Conservation (phyloP, 2,797 vertebrate genomes). For the Sarcophilus harrisii region DNA sequence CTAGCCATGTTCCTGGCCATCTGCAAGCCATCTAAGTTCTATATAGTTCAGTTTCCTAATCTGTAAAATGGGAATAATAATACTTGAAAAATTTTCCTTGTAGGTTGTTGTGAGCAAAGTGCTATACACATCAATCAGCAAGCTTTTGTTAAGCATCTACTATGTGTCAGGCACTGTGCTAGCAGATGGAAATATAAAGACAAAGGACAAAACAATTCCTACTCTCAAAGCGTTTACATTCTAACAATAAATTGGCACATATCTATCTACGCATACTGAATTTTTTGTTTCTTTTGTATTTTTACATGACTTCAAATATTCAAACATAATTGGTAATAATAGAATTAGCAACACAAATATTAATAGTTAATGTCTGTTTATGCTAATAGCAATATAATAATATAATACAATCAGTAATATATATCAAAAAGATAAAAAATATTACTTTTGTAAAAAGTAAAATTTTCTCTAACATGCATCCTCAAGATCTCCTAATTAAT, state of each 20-base stretch:
- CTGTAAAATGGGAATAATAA: background rate
- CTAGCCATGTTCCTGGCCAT: background rate
- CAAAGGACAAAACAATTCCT: background rate
- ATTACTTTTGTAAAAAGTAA: slow-evolving; percentile 33
- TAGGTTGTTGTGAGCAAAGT: background rate
- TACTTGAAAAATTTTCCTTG: background rate
- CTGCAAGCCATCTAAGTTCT: background rate
- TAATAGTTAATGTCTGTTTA: background rate
- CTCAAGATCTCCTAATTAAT: slow-evolving; percentile 62
- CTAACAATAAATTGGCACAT: background rate
- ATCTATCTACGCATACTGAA: background rate
- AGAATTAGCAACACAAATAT: background rate
- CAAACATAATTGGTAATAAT: background rate
- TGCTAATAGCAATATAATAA: background rate
- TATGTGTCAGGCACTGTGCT: background rate
- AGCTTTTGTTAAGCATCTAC: background rate
- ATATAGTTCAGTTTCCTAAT: background rate
- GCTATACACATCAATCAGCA: background rate
- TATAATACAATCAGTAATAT: slow-evolving; percentile 53
- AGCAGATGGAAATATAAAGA: background rate
- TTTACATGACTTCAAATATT: background rate
- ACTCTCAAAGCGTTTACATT: background rate
- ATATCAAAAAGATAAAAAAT: slow-evolving; percentile 41
- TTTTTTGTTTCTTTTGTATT: background rate
- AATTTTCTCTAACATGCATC: slow-evolving; percentile 61